Percentiles rank a stretch among this genome's conserved stretches.
These are phyloP conservation scores for Leptosomus discolor DNA, from an alignment of 2,113 vertebrate genomes.

Conservation along the genomic window DNA sequence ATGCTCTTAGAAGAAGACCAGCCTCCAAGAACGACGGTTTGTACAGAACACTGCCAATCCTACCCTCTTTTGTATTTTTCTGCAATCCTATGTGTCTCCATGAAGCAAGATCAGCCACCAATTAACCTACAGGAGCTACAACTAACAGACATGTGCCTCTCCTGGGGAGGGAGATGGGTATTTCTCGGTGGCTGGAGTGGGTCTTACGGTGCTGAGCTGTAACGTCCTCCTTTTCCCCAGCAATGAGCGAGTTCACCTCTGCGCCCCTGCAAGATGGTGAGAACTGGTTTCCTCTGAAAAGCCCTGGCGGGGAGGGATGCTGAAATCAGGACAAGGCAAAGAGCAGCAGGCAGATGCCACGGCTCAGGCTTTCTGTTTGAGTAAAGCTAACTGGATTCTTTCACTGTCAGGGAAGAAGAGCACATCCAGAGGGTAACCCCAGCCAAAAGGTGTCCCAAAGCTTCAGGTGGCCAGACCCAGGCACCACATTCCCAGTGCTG, in stretches of 20 bases:
- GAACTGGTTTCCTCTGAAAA: not conserved
- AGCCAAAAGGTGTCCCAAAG: not conserved
- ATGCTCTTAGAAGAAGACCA: not conserved
- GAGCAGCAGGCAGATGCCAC: not conserved
- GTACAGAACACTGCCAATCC: not conserved
- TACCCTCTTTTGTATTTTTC: not conserved
- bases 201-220: no score
- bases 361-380: not conserved
- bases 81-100: rapidly evolving
- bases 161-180: not conserved
- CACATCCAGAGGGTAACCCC: not conserved
- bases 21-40: not conserved
- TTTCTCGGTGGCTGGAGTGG: not conserved
- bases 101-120: not conserved
- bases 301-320: not conserved
- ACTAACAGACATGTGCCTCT: not conserved
- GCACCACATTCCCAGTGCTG: not conserved
- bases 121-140: not conserved
- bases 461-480: not conserved
- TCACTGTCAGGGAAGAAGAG: not conserved
- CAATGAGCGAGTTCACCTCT: no score
- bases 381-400: not conserved
- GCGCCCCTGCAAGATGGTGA: not conserved
- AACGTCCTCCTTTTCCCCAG: not conserved
- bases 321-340: not conserved